These are phyloP conservation scores for Clanis bilineata DNA, from an alignment of 2,888 invertebrate species.

Conservation along the genomic window DNA sequence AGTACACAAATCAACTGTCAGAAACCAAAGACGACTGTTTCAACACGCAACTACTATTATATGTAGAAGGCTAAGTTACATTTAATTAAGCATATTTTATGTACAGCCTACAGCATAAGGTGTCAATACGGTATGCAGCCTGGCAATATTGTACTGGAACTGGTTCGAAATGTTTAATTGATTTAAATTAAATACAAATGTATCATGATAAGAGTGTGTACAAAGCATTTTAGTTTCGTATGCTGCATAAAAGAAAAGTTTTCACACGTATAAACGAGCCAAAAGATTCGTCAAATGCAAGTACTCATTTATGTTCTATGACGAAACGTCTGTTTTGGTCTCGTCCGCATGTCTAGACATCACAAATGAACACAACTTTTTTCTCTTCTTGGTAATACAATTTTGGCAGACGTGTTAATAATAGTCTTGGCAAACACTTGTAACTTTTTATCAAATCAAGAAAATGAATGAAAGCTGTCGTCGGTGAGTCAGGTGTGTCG, in stretches of 20 bases:
- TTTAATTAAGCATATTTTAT: slow-evolving; percentile 7
- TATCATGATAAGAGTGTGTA: background rate
- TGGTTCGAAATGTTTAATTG: slow-evolving; percentile 13
- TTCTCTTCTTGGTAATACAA: slow-evolving; percentile 74
- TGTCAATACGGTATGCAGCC: slow-evolving; percentile 7
- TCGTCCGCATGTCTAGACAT: slow-evolving; percentile 71
- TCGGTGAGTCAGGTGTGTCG: slow-evolving; percentile 53
- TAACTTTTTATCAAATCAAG: slow-evolving; percentile 65
- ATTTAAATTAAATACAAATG: background rate
- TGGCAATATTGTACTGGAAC: slow-evolving; percentile 1
- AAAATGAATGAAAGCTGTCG: slow-evolving; percentile 78
- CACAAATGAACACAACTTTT: slow-evolving; percentile 56
- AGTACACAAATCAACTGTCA: background rate
- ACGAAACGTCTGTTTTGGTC: slow-evolving; percentile 62
- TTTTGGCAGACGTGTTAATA: slow-evolving; percentile 70
- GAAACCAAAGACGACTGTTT: background rate
- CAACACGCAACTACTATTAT: background rate
- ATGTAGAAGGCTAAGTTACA: slow-evolving; percentile 9
- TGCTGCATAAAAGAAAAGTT: background rate
- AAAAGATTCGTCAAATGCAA: slow-evolving; percentile 7
- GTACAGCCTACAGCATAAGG: background rate
- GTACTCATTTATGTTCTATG: slow-evolving; percentile 38
- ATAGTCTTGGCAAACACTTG: slow-evolving; percentile 72
- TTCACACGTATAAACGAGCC: slow-evolving; percentile 2
- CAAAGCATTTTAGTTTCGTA: background rate